These are phyloP conservation scores for Characodon lateralis DNA, from an alignment of 2,797 vertebrate genomes.

Conservation along the genomic window DNA sequence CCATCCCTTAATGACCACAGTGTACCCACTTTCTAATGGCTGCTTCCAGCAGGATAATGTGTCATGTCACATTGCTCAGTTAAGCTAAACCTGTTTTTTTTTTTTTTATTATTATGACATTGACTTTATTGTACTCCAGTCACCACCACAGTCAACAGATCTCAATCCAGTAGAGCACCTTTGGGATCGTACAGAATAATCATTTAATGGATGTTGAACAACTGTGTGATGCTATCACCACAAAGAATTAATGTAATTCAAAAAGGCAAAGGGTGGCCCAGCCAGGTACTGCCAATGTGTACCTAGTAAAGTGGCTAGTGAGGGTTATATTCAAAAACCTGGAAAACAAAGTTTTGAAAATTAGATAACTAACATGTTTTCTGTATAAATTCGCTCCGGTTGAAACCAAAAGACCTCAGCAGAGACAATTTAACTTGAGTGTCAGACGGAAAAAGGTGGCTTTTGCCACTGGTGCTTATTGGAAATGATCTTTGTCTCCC, in stretches of 20 bases:
- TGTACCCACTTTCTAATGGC: background rate
- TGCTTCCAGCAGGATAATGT: background rate
- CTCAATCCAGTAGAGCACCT: conserved; percentile 1
- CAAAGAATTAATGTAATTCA: background rate
- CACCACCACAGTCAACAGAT: background rate
- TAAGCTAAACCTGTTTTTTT: conserved; percentile 3
- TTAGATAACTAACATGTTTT: background rate
- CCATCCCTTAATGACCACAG: background rate
- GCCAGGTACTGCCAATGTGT: background rate
- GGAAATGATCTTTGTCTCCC: conserved; percentile 42
- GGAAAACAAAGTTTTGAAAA: background rate
- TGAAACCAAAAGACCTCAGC: conserved; percentile 27
- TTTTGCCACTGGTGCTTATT: conserved; percentile 31
- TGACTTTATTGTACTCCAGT: background rate
- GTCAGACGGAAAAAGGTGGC: conserved; percentile 12
- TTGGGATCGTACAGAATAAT: background rate
- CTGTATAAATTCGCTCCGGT: background rate
- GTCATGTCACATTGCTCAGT: background rate
- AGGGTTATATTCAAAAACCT: background rate
- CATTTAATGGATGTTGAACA: background rate
- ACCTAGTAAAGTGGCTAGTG: background rate
- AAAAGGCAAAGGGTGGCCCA: background rate
- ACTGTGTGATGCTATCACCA: background rate
- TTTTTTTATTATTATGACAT: background rate
- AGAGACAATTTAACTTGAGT: conserved; percentile 25